phyloP scores from a whole-genome alignment of 2,888 invertebrate species.

The Ophioninae sp. region DNA sequence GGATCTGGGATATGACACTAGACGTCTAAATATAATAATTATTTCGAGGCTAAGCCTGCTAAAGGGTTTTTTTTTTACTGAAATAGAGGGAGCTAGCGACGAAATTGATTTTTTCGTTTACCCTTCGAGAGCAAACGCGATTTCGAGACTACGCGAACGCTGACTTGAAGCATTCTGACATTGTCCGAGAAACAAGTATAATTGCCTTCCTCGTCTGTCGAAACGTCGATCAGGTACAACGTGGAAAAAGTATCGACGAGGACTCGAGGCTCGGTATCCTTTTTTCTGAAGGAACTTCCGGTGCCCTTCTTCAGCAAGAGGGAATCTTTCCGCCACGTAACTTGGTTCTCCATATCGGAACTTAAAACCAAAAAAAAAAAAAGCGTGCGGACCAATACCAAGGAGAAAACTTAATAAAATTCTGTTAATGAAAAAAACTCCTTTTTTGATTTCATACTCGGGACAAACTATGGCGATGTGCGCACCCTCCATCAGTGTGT shows the following conservation, averaged over 20 bases:
- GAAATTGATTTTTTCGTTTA: constrained; percentile 65
- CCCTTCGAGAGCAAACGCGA: constrained; percentile 82
- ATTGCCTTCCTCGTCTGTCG: constrained; percentile 85
- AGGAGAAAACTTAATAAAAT: neutral
- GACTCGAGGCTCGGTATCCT: constrained; percentile 81
- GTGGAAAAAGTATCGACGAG: constrained; percentile 83
- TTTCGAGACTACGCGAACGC: constrained; percentile 82
- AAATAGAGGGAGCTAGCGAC: neutral
- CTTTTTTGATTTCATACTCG: constrained; percentile 77
- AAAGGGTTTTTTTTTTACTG: neutral
- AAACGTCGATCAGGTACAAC: constrained; percentile 84
- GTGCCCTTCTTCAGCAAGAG: constrained; percentile 80
- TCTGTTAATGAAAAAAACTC: neutral
- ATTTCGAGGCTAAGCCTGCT: too few species aligned
- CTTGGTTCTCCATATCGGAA: constrained; percentile 81
- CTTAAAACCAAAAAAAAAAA: constrained; percentile 67
- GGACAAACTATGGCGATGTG: constrained; percentile 83
- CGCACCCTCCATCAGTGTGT: constrained; percentile 82
- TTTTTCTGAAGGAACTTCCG: constrained; percentile 71
- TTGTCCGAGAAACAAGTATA: constrained; percentile 87
- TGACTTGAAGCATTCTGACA: constrained; percentile 82
- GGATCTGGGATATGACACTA: too few species aligned
- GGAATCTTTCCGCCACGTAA: constrained; percentile 84
- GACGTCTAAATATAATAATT: too few species aligned
- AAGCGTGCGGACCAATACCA: neutral